Evolutionary conservation across 2,888 invertebrate genomes (phyloP).

Genomic region (Cecidostiba fungosa): DNA sequence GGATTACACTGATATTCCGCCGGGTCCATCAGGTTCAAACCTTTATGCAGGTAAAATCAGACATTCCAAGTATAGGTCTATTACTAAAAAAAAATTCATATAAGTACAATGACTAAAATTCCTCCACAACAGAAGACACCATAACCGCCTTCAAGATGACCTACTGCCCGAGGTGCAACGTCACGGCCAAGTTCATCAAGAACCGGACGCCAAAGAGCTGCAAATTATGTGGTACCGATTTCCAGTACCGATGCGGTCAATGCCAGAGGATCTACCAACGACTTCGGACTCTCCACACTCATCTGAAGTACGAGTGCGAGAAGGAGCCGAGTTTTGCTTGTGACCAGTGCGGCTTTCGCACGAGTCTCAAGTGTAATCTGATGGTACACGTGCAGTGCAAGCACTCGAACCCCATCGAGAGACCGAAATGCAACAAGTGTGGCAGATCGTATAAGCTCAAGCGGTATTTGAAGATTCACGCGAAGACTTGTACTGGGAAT

Average conservation of each 20-base stretch:
- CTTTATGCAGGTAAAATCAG: background rate
- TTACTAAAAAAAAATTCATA: too few species aligned
- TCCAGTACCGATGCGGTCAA: background rate
- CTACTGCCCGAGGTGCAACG: background rate
- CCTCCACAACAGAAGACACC: background rate
- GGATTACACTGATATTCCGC: background rate
- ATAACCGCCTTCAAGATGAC: background rate
- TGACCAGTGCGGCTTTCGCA: background rate
- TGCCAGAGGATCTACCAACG: background rate
- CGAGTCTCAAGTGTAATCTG: background rate
- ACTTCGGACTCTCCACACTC: background rate
- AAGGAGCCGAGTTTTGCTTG: conserved; percentile 9
- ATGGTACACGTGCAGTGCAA: background rate
- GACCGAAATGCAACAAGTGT: background rate
- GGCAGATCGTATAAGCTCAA: background rate
- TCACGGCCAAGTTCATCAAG: background rate
- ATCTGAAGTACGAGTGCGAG: background rate
- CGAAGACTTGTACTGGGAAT: background rate
- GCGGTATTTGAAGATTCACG: background rate
- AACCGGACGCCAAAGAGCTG: background rate
- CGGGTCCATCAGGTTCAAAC: background rate
- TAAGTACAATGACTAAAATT: background rate
- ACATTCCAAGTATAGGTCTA: background rate
- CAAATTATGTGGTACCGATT: background rate
- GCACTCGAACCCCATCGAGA: background rate